Conservation (phyloP, 2,888 invertebrate species). For the Dyspetes luteomarginatus region DNA sequence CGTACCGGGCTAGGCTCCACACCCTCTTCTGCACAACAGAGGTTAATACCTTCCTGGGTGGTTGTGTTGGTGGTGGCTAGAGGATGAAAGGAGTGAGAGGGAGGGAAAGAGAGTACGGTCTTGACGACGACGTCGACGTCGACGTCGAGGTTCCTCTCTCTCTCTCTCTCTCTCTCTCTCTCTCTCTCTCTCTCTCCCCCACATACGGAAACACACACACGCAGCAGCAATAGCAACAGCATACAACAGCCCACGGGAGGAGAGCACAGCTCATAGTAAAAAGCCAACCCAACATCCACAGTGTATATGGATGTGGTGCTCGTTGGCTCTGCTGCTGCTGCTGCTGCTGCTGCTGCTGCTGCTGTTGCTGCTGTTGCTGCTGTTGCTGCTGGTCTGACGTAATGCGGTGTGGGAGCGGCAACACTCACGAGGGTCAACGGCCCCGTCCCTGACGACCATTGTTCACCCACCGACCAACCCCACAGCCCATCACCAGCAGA, state of each 20-base stretch:
- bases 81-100: slow-evolving; percentile 19
- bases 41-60: slow-evolving; percentile 63
- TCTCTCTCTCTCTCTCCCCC: too few species aligned
- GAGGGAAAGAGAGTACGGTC: slow-evolving; percentile 36
- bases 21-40: slow-evolving; percentile 52
- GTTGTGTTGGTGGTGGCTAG: slow-evolving; percentile 22
- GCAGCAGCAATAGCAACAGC: slow-evolving; percentile 28
- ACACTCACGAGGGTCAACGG: slow-evolving; percentile 74
- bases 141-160: slow-evolving; percentile 46
- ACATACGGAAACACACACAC: too few species aligned
- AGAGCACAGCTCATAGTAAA: not conserved
- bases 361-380: not conserved
- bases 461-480: slow-evolving; percentile 75
- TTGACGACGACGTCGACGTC: slow-evolving; percentile 57
- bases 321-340: not conserved
- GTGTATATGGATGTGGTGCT: not conserved
- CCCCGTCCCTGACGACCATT: slow-evolving; percentile 73
- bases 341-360: not conserved
- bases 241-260: not conserved
- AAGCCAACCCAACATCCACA: not conserved
- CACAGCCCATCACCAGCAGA: slow-evolving; percentile 41
- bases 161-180: slow-evolving; percentile 22
- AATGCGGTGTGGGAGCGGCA: slow-evolving; percentile 78
- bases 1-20: slow-evolving; percentile 39
- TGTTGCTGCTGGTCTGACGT: slow-evolving; percentile 72